phyloP scores from a whole-genome alignment of 2,797 vertebrate genomes.

The Danio aesculapii region DNA sequence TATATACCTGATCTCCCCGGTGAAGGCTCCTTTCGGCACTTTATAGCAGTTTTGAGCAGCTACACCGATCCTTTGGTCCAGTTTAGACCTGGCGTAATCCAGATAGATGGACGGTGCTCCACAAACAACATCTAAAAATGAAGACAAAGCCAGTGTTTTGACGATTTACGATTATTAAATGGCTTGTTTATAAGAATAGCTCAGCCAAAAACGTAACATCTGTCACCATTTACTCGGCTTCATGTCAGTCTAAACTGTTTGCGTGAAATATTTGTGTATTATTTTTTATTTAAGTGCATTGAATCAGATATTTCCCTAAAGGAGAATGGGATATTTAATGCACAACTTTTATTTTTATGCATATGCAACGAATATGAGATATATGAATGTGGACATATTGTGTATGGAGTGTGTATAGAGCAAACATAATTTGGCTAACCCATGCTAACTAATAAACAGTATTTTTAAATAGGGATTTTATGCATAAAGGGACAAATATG shows the following conservation, averaged over 20 bases:
- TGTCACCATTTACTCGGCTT: background rate
- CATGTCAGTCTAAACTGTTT: background rate
- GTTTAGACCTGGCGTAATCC: constrained; percentile 82
- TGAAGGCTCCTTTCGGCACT: constrained; percentile 85
- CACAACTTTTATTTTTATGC: background rate
- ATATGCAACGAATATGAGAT: background rate
- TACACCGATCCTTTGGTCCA: constrained; percentile 81
- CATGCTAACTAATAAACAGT: no score
- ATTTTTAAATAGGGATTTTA: no score
- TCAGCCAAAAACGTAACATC: background rate
- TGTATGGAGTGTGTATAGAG: background rate
- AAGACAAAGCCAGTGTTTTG: constrained; percentile 5
- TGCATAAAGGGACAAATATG: no score
- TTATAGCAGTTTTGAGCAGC: constrained; percentile 90
- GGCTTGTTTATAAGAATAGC: background rate
- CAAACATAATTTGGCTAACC: background rate
- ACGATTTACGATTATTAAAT: background rate
- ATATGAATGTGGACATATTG: background rate
- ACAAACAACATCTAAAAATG: constrained; percentile 84
- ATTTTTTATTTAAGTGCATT: background rate
- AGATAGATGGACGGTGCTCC: constrained; percentile 84
- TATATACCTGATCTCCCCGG: constrained; percentile 85
- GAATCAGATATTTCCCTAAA: background rate
- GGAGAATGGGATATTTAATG: no score
- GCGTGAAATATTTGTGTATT: background rate